phyloP scores from a whole-genome alignment of 2,888 invertebrate species.

The Caenorhabditis becei region DNA sequence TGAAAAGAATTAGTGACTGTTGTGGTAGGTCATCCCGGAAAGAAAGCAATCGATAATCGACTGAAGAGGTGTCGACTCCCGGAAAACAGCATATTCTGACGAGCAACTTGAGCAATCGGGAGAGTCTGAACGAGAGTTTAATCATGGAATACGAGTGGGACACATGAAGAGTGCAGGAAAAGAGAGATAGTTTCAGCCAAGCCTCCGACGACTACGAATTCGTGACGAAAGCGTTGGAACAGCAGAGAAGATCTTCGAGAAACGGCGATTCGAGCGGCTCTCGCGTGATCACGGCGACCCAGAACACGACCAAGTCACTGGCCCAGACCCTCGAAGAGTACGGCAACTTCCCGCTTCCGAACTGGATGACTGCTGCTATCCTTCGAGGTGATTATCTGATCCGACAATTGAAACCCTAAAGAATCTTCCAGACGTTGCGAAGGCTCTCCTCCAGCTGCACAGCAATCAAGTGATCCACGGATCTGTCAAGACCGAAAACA shows the following conservation, averaged over 20 bases:
- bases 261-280: constrained; percentile 34
- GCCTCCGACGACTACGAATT: constrained; percentile 42
- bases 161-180: not conserved
- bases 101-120: constrained; percentile 46
- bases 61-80: constrained; percentile 43
- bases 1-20: constrained; percentile 54
- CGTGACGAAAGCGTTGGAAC: constrained; percentile 12
- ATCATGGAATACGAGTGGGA: constrained; percentile 52
- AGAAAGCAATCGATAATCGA: not conserved
- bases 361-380: constrained; percentile 48
- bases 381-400: constrained; percentile 20
- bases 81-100: constrained; percentile 54
- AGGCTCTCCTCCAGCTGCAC: constrained; percentile 44
- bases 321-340: constrained; percentile 18
- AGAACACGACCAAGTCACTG: constrained; percentile 29
- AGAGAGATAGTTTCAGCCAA: constrained; percentile 30
- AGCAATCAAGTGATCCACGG: constrained; percentile 36
- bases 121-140: constrained; percentile 51
- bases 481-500: constrained; percentile 25
- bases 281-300: constrained; percentile 31
- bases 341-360: constrained; percentile 51
- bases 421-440: constrained; percentile 33
- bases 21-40: constrained; percentile 24
- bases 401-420: too few species aligned
- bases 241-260: constrained; percentile 37